Evolutionary conservation across 2,888 invertebrate genomes (phyloP).

Genomic region (Lissocephala sabroskyi): DNA sequence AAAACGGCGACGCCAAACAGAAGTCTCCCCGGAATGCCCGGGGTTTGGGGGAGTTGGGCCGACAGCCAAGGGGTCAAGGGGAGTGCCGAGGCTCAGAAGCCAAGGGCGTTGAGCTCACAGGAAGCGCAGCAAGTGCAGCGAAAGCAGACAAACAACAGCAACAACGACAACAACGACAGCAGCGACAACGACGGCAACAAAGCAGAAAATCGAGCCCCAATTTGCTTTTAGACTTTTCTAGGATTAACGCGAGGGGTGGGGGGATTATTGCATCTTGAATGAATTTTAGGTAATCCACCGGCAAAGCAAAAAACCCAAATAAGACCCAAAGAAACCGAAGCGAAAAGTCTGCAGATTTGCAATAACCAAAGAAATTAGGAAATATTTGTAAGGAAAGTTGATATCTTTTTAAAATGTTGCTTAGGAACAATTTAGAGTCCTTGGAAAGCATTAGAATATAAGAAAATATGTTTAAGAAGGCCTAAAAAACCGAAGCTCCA

Average conservation of each 20-base stretch:
- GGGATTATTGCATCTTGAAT: not conserved
- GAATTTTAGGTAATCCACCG: not conserved
- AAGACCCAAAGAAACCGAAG: too few relatives aligned
- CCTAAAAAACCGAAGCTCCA: too few relatives aligned
- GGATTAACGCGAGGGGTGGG: not conserved
- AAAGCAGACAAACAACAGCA: not conserved
- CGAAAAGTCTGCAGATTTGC: not conserved
- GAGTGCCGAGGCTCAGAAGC: too few relatives aligned
- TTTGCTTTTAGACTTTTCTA: slow-evolving; percentile 44
- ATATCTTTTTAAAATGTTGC: not conserved
- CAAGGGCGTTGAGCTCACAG: not conserved
- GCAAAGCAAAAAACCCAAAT: too few relatives aligned
- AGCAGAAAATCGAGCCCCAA: slow-evolving; percentile 63
- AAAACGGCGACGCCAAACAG: not conserved
- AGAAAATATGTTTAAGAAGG: too few relatives aligned
- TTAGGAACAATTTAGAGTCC: too few relatives aligned
- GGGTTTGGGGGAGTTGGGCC: not conserved
- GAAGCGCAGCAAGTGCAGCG: not conserved
- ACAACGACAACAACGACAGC: not conserved
- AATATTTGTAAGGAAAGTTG: not conserved
- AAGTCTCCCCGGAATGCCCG: too few relatives aligned
- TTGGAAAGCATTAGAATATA: too few relatives aligned
- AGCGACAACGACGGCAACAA: slow-evolving; percentile 30
- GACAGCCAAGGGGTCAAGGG: too few relatives aligned
- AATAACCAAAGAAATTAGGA: not conserved